Evolutionary conservation across 2,113 vertebrate genomes (phyloP).

Genomic region (Leptobrachium ailaonicum): DNA sequence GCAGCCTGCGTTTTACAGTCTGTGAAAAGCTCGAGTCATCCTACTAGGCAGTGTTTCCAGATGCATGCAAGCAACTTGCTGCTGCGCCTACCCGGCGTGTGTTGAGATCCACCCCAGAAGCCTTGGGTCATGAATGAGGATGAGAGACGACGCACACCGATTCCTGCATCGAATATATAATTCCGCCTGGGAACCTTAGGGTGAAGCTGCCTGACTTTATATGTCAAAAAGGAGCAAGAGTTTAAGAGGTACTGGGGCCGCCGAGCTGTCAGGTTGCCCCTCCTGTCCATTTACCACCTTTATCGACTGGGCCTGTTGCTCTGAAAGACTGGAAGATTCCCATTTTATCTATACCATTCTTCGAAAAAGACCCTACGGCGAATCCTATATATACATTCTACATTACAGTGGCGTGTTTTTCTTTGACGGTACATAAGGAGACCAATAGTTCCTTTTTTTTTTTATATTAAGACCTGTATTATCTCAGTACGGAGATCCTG

Average conservation of each 20-base stretch:
- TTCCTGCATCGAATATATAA: background rate
- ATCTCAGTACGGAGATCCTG: no score
- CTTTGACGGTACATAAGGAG: no score
- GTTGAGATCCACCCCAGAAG: slow-evolving; percentile 17
- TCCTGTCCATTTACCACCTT: background rate
- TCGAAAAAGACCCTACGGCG: no score
- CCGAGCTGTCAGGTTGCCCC: background rate
- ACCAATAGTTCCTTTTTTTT: no score
- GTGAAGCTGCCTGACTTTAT: background rate
- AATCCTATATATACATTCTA: no score
- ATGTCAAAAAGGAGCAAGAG: background rate
- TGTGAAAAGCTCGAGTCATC: slow-evolving; percentile 35
- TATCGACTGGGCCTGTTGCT: background rate
- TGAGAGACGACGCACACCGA: slow-evolving; percentile 20
- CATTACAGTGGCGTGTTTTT: no score
- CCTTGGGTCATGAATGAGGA: slow-evolving; percentile 35
- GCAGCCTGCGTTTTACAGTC: background rate
- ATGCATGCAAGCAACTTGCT: slow-evolving; percentile 22
- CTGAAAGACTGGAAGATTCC: background rate
- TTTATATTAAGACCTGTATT: no score
- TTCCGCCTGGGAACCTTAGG: background rate
- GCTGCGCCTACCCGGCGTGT: slow-evolving; percentile 3
- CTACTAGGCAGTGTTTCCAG: slow-evolving; percentile 23
- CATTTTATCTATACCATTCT: background rate
- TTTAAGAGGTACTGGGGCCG: background rate